These are phyloP conservation scores for Acinonyx jubatus DNA, from an alignment of 2,113 vertebrate genomes.

Conservation along the genomic window DNA sequence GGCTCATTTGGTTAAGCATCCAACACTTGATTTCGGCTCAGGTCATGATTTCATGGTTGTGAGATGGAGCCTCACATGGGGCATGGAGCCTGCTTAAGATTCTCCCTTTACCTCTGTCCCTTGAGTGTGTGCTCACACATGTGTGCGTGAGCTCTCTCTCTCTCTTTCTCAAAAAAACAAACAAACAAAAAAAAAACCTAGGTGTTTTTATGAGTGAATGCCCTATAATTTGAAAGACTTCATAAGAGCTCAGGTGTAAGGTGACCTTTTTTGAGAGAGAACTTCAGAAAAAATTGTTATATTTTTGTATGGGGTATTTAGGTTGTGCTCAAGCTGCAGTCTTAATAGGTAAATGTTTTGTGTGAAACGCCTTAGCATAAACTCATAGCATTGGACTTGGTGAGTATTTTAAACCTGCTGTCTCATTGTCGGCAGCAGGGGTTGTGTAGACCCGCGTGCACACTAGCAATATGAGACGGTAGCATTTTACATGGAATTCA, in stretches of 20 bases:
- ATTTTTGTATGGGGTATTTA: conserved; percentile 1
- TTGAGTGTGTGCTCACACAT: too few species aligned
- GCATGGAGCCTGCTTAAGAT: too few species aligned
- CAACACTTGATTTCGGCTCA: too few species aligned
- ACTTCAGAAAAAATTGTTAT: background rate
- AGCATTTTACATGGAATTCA: conserved; percentile 29
- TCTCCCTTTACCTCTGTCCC: too few species aligned
- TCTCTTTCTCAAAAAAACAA: too few species aligned
- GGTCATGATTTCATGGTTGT: too few species aligned
- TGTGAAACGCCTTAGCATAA: background rate
- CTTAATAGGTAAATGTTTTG: background rate
- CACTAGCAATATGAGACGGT: background rate
- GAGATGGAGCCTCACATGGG: too few species aligned
- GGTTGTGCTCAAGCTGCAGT: background rate
- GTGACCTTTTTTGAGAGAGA: background rate
- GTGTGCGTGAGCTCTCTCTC: too few species aligned
- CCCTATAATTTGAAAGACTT: background rate
- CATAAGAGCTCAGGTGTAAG: background rate
- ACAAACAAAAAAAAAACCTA: too few species aligned
- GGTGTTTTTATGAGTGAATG: background rate
- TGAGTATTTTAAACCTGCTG: background rate
- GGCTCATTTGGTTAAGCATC: too few species aligned
- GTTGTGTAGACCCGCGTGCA: background rate
- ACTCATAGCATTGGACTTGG: background rate
- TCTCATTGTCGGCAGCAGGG: background rate